phyloP scores from a whole-genome alignment of 2,113 vertebrate species.

The Varanus salvator region DNA sequence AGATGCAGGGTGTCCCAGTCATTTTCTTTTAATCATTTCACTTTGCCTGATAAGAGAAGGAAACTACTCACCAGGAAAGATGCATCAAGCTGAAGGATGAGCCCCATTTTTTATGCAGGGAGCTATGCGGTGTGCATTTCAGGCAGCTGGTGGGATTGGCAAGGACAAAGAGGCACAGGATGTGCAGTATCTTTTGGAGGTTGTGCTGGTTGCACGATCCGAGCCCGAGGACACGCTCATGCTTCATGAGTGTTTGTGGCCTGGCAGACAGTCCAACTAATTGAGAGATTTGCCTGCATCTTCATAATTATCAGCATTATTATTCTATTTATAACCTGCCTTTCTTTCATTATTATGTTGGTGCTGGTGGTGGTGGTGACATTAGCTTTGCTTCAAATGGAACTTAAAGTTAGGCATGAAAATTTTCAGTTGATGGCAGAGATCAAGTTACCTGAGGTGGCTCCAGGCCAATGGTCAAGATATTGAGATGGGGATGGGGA shows the following conservation, averaged over 20 bases:
- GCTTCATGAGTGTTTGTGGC: neutral
- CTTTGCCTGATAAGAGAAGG: slow-evolving; percentile 44
- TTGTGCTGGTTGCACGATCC: neutral
- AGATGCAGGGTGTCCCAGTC: slow-evolving; percentile 67
- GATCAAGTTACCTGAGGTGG: neutral
- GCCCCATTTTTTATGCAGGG: slow-evolving; percentile 18
- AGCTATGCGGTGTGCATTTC: rapidly evolving
- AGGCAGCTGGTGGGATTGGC: rapidly evolving
- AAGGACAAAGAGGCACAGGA: slow-evolving; percentile 22
- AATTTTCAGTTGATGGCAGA: neutral
- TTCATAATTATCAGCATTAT: too few relatives aligned
- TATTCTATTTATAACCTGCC: too few relatives aligned
- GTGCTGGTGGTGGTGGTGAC: neutral
- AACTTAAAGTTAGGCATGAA: neutral
- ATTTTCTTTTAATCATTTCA: slow-evolving; percentile 69
- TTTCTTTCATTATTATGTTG: too few relatives aligned
- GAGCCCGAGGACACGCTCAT: neutral
- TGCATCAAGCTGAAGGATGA: neutral
- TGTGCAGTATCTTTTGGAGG: neutral
- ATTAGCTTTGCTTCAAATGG: neutral
- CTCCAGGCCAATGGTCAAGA: too few relatives aligned
- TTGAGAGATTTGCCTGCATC: neutral
- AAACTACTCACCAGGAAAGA: slow-evolving; percentile 40
- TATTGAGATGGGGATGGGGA: too few relatives aligned
- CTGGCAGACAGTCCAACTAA: neutral